Conservation (phyloP, 2,888 invertebrate species). For the Epinotia brunnichana region DNA sequence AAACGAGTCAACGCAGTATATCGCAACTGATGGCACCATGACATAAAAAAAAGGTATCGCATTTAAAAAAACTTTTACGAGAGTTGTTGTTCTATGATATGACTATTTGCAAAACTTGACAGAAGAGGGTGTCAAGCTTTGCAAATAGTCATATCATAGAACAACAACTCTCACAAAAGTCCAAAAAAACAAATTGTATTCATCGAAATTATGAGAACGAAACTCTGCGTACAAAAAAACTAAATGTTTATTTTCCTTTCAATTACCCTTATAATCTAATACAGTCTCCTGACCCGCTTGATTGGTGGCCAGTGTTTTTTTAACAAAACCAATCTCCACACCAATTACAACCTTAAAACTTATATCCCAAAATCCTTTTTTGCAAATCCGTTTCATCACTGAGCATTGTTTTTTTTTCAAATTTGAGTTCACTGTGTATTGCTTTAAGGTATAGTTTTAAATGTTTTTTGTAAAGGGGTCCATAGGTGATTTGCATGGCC, state of each 20-base stretch:
- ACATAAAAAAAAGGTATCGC: too few relatives aligned
- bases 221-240: not conserved
- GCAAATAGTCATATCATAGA: too few relatives aligned
- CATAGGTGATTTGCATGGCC: constrained; percentile 28
- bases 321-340: not conserved
- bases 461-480: not conserved
- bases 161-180: too few relatives aligned
- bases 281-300: constrained; percentile 24
- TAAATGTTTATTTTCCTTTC: constrained; percentile 26
- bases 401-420: not conserved
- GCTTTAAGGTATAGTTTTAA: not conserved
- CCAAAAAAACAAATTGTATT: not conserved
- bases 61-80: too few relatives aligned
- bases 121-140: too few relatives aligned
- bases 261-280: constrained; percentile 29
- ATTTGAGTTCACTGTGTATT: not conserved
- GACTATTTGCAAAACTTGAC: too few relatives aligned
- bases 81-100: too few relatives aligned
- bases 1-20: too few relatives aligned
- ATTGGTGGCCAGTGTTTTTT: constrained; percentile 24
- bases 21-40: too few relatives aligned
- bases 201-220: not conserved
- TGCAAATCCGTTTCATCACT: not conserved
- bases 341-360: not conserved
- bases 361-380: not conserved